Conservation (phyloP, 2,113 vertebrate species). For the Canis aureus region DNA sequence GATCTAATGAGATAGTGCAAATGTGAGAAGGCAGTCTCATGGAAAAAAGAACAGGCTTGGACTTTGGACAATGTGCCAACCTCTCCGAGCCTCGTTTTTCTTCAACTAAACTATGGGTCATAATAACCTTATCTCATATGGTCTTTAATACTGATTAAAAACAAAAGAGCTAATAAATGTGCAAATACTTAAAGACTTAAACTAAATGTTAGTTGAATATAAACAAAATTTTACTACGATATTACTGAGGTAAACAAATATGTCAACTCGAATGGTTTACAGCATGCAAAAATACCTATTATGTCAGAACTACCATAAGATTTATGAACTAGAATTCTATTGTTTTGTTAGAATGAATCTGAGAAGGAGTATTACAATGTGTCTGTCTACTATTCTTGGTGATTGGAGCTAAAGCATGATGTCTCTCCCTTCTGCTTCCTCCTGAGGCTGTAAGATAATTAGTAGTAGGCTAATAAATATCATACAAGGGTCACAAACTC, state of each 20-base stretch:
- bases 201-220: not conserved
- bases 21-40: not conserved
- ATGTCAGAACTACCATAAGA: not conserved
- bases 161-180: not conserved
- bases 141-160: constrained; percentile 52
- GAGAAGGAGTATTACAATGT: not conserved
- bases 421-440: not conserved
- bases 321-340: not conserved
- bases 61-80: not conserved
- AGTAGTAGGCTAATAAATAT: not conserved
- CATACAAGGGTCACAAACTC: not conserved
- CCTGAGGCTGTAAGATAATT: not conserved
- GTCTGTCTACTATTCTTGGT: not conserved
- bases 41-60: not conserved
- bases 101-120: not conserved
- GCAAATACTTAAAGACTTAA: constrained; percentile 30
- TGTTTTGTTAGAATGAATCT: not conserved
- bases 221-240: not conserved
- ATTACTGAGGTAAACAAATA: constrained; percentile 39
- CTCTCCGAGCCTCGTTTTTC: not conserved
- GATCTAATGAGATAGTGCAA: constrained; percentile 1
- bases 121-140: not conserved
- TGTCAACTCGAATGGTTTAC: not conserved
- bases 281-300: not conserved
- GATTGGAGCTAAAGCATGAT: not conserved